Percentiles rank a stretch among this genome's conserved stretches.
Conservation (phyloP, 2,797 vertebrate species). For the Hydrophis major region DNA sequence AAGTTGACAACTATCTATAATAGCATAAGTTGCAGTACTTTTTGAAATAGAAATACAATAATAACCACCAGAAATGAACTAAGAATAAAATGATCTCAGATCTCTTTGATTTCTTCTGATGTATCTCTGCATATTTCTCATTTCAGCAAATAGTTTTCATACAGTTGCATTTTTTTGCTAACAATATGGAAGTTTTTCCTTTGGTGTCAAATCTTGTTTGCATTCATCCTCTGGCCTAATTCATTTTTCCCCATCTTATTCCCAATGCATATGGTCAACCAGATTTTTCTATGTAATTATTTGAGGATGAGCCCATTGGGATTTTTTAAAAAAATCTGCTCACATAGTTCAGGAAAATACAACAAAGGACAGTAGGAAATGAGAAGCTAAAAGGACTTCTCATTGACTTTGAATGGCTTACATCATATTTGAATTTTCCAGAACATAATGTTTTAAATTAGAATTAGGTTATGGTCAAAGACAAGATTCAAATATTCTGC, state of each 20-base stretch:
- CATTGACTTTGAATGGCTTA: neutral
- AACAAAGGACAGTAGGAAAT: neutral
- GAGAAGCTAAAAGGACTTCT: neutral
- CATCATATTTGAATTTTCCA: neutral
- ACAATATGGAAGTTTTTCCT: neutral
- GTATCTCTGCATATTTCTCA: neutral
- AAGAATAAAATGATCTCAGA: neutral
- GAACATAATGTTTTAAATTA: neutral
- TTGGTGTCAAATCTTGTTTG: neutral
- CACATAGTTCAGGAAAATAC: neutral
- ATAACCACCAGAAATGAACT: neutral
- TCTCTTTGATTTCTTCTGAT: neutral
- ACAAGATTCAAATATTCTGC: neutral
- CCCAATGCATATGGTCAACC: neutral
- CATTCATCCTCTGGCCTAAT: neutral
- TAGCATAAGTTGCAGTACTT: neutral
- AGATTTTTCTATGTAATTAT: neutral
- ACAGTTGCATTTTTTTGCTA: neutral
- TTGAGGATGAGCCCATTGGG: neutral
- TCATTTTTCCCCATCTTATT: neutral
- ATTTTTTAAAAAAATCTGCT: neutral
- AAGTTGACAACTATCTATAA: neutral
- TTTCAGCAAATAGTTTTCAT: neutral
- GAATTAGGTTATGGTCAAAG: neutral
- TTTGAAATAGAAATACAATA: neutral